phyloP scores from a whole-genome alignment of 2,797 vertebrate genomes.

The Nothura maculosa region DNA sequence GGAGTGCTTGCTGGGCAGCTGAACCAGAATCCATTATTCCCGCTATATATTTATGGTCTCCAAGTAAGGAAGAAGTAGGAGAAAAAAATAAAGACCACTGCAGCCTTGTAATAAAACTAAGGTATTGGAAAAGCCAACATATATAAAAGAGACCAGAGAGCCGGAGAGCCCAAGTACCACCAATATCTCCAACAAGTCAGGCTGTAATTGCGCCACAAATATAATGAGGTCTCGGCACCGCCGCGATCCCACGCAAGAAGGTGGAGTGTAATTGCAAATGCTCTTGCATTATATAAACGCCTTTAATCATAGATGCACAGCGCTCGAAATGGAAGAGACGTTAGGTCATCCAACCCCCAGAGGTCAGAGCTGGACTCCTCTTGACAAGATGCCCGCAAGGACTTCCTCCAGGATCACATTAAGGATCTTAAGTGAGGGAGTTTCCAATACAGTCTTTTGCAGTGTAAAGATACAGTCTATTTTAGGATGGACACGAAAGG shows the following conservation, averaged over 20 bases:
- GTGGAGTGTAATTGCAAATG: constrained; percentile 65
- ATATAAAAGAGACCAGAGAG: constrained; percentile 14
- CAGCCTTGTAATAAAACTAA: background rate
- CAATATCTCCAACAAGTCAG: constrained; percentile 55
- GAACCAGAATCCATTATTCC: constrained; percentile 42
- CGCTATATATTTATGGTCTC: constrained; percentile 25
- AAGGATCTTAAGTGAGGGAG: background rate
- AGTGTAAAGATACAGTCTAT: background rate
- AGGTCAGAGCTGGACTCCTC: background rate
- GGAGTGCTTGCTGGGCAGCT: background rate
- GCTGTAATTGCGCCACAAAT: constrained; percentile 56
- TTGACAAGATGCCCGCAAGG: background rate
- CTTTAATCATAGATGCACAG: constrained; percentile 57
- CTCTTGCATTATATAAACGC: constrained; percentile 49
- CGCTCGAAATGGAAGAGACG: constrained; percentile 59
- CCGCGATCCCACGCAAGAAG: constrained; percentile 52
- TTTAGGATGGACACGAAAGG: constrained; percentile 29
- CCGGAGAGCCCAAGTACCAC: background rate
- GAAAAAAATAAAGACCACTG: background rate
- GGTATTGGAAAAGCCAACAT: background rate
- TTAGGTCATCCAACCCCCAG: constrained; percentile 44
- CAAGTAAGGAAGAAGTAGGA: background rate
- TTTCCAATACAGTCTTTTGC: constrained; percentile 29
- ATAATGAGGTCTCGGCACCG: constrained; percentile 61
- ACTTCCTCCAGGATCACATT: background rate